These are phyloP conservation scores for Idaea biselata DNA, from an alignment of 2,888 invertebrate genomes.

Conservation along the genomic window DNA sequence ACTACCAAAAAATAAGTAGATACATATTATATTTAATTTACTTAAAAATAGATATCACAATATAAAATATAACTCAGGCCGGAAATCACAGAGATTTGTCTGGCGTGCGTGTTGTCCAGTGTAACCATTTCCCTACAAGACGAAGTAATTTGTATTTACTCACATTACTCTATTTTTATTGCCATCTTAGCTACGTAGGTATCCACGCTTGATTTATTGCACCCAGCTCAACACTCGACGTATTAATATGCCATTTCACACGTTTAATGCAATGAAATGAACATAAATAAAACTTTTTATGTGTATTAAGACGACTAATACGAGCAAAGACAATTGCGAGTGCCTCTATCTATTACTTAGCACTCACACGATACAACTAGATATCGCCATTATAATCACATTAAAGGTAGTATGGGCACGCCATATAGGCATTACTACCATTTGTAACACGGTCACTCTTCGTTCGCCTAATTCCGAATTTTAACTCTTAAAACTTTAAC, in stretches of 20 bases:
- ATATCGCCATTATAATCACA: constrained; percentile 74
- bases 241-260: constrained; percentile 30
- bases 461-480: constrained; percentile 72
- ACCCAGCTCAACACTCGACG: constrained; percentile 11
- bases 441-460: constrained; percentile 76
- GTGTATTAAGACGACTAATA: constrained; percentile 59
- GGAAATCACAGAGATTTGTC: too few relatives aligned
- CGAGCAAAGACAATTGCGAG: constrained; percentile 51
- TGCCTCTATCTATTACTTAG: constrained; percentile 74
- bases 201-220: not conserved
- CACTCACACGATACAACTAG: constrained; percentile 60
- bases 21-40: too few relatives aligned
- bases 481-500: constrained; percentile 36
- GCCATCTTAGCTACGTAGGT: not conserved
- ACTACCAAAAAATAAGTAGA: too few relatives aligned
- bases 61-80: too few relatives aligned
- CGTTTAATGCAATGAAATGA: constrained; percentile 30
- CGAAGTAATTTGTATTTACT: not conserved
- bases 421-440: constrained; percentile 69
- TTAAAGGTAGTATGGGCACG: constrained; percentile 72
- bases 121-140: not conserved
- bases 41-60: too few relatives aligned
- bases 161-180: not conserved
- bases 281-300: constrained; percentile 34
- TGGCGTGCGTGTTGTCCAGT: not conserved